Evolutionary conservation across 2,113 vertebrate genomes (phyloP), one percentile per base, ranked within the genome.

Genomic region (Saccopteryx bilineata): DNA sequence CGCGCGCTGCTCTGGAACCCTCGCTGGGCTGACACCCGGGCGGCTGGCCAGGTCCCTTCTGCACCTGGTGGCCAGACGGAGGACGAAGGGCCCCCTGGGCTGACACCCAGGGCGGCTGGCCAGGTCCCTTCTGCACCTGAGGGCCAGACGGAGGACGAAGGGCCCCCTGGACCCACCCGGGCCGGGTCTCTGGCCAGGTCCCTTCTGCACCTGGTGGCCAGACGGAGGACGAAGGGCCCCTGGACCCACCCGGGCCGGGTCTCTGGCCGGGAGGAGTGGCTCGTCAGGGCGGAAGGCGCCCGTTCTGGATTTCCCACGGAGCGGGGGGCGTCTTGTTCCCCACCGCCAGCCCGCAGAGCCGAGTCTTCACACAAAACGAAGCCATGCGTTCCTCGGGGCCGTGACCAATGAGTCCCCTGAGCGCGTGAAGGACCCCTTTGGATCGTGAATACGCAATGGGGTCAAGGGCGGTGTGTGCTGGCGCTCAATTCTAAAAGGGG

Each of bases 351-450:
- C 39, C 0, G 28, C 56, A 24, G 50, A 58, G 19, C 26, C 1
- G 0, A 0, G 1, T 21, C 33, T 85, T 26, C 61, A 11, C 0
- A 21, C 21, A 23, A 17, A 23, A 28, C 0, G 21, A 28, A 79
- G 54, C 83, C 6, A 0, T 8, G 23, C 1, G 15, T 9, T 23
- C 39, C 21, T 14, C 21, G n/a, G 21, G 52, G 39, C 0, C 1
- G 0, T 3, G 72, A 68, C 7, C 19, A 12, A 4, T 5, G 63
- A 8, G 50, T 12, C 2, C 9, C 31, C 33, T 13, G 14, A 24
- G 74, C 86, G 24, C 9, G 0, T 72, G 39, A 71, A 12, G 28
- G 48, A 2, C 54, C n/a, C 12, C 0, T 28, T 15, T 5, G 56
- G 24, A 66, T 18, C 9, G 66, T 0, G 3, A 21, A 90, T 1